A percentile compares a stretch with the other conserved stretches of the same genome.
Conservation (phyloP, 2,888 invertebrate genomes). For the Leucophenga montana region DNA sequence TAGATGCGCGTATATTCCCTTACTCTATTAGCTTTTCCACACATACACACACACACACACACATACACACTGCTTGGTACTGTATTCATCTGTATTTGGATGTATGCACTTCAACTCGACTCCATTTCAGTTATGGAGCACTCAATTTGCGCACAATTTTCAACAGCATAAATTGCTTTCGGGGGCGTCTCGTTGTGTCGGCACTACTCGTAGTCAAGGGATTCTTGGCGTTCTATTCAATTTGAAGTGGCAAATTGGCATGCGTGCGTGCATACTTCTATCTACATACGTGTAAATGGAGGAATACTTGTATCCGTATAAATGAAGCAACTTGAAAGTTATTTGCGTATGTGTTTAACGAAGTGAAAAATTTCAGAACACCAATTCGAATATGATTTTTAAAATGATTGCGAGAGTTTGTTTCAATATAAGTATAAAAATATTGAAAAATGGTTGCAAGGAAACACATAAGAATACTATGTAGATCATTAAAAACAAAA, state of each 20-base stretch:
- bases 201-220: not conserved
- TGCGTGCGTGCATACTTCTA: not conserved
- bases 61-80: not conserved
- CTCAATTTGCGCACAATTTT: constrained; percentile 17
- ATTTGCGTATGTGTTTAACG: constrained; percentile 65
- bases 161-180: constrained; percentile 13
- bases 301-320: not conserved
- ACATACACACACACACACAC: not conserved
- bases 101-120: not conserved
- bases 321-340: not conserved
- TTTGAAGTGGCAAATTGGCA: not conserved
- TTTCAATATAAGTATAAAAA: not conserved
- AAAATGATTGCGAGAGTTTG: constrained; percentile 10
- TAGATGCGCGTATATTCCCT: not conserved
- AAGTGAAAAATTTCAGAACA: constrained; percentile 49
- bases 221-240: not conserved
- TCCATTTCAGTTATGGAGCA: constrained; percentile 8
- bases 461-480: too few relatives aligned
- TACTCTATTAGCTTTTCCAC: not conserved
- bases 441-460: too few relatives aligned
- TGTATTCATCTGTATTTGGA: not conserved
- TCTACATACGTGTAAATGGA: not conserved
- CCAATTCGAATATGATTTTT: constrained; percentile 65
- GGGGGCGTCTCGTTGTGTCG: not conserved
- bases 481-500: too few relatives aligned